Evolutionary conservation across 2,113 vertebrate genomes (phyloP).

Genomic region (Peromyscus leucopus): DNA sequence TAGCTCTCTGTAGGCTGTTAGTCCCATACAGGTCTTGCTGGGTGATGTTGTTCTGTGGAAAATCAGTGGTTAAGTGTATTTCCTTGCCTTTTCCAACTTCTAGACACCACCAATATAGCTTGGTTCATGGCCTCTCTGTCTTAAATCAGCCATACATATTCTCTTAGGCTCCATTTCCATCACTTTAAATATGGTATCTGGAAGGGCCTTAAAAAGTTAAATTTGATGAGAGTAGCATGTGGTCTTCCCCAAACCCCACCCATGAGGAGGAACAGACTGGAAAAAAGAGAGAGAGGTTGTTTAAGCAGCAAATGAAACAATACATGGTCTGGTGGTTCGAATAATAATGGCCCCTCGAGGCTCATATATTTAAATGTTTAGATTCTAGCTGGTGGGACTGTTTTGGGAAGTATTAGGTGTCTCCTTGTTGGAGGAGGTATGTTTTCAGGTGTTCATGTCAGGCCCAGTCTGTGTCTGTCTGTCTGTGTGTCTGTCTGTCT

Average conservation of each 20-base stretch:
- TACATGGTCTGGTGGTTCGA: background rate
- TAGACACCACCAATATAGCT: background rate
- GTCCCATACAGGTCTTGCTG: background rate
- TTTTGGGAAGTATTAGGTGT: background rate
- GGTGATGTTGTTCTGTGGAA: background rate
- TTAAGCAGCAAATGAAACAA: background rate
- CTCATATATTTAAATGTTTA: background rate
- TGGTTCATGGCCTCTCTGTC: background rate
- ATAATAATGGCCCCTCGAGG: background rate
- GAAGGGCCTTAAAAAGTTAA: background rate
- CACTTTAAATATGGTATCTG: background rate
- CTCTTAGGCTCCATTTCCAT: background rate
- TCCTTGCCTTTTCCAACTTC: background rate
- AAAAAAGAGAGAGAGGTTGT: background rate
- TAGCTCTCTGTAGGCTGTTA: background rate
- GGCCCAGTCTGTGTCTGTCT: background rate
- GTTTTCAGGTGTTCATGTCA: background rate
- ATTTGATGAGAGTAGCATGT: background rate
- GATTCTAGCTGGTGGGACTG: background rate
- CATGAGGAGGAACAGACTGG: background rate
- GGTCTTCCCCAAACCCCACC: background rate
- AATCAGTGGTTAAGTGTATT: background rate
- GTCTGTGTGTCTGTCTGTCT: background rate
- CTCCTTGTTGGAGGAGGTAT: background rate
- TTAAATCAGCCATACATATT: background rate